These are phyloP conservation scores for Drosophila cognata DNA, from an alignment of 2,888 invertebrate species.

Conservation along the genomic window DNA sequence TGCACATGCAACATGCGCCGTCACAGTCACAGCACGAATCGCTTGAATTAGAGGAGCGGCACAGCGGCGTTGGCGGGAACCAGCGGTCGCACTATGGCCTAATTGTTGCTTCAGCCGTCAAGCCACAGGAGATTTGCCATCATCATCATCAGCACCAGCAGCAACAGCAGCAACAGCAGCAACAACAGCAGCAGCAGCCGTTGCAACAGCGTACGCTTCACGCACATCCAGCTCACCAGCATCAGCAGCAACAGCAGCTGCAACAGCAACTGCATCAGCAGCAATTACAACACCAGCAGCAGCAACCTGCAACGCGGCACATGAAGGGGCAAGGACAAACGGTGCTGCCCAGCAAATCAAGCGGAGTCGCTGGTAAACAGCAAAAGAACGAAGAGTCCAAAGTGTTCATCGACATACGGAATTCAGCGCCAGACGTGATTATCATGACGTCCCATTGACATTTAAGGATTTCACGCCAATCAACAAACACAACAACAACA, in stretches of 20 bases:
- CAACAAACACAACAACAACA: constrained; percentile 44
- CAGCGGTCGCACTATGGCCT: constrained; percentile 69
- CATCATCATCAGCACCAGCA: constrained; percentile 84
- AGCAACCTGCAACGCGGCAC: constrained; percentile 53
- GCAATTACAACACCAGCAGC: constrained; percentile 71
- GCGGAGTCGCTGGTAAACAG: constrained; percentile 47
- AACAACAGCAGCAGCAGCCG: constrained; percentile 77
- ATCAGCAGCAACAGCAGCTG: constrained; percentile 82
- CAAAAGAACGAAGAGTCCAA: constrained; percentile 85
- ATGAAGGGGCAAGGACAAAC: constrained; percentile 52
- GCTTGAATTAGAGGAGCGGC: constrained; percentile 83
- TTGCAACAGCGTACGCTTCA: constrained; percentile 67
- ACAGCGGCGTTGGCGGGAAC: constrained; percentile 53
- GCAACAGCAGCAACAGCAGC: constrained; percentile 66
- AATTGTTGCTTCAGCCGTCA: constrained; percentile 58
- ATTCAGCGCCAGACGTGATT: constrained; percentile 95
- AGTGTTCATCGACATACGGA: constrained; percentile 93
- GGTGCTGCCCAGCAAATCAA: constrained; percentile 22
- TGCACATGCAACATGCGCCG: constrained; percentile 61
- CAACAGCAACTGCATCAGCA: constrained; percentile 82
- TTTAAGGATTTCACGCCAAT: constrained; percentile 83
- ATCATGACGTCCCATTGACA: constrained; percentile 91
- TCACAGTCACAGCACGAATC: constrained; percentile 69
- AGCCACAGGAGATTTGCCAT: constrained; percentile 79
- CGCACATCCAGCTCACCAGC: constrained; percentile 66